phyloP scores from a whole-genome alignment of 2,888 invertebrate species.

The Schizotus pectinicornis region DNA sequence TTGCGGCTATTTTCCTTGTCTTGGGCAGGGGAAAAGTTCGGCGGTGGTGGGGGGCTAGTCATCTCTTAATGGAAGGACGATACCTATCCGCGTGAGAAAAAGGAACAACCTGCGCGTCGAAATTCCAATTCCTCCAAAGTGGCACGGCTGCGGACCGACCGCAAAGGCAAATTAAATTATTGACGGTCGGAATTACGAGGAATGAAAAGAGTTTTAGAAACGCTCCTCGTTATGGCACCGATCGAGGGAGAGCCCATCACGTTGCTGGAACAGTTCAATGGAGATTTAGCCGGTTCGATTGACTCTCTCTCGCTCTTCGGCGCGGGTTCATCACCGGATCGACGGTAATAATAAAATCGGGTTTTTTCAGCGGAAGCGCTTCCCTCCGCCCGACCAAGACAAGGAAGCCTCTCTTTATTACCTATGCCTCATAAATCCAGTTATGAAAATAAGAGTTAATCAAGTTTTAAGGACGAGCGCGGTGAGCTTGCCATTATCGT shows the following conservation, averaged over 20 bases:
- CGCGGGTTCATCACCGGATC: no score
- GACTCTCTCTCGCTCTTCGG: conserved; percentile 8
- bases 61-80: conserved; percentile 7
- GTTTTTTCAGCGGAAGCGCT: conserved; percentile 23
- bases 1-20: no score
- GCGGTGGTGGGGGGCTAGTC: background rate
- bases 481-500: no score
- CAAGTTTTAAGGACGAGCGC: conserved; percentile 5
- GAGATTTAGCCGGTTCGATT: conserved; percentile 29
- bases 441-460: conserved; percentile 39
- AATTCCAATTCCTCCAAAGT: background rate
- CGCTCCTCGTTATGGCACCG: conserved; percentile 23
- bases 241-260: background rate
- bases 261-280: conserved; percentile 21
- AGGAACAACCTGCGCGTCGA: no score
- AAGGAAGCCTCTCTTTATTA: conserved; percentile 25
- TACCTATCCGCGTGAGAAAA: background rate
- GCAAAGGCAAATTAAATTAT: conserved; percentile 12
- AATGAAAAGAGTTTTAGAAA: conserved; percentile 11
- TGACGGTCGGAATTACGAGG: conserved; percentile 8
- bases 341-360: conserved; percentile 9
- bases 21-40: background rate
- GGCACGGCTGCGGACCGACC: background rate
- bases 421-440: conserved; percentile 38
- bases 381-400: background rate